Percentiles rank a stretch among this genome's conserved stretches.
Evolutionary conservation across 2,797 vertebrate species (phyloP).

Genomic region (Astyanax mexicanus): DNA sequence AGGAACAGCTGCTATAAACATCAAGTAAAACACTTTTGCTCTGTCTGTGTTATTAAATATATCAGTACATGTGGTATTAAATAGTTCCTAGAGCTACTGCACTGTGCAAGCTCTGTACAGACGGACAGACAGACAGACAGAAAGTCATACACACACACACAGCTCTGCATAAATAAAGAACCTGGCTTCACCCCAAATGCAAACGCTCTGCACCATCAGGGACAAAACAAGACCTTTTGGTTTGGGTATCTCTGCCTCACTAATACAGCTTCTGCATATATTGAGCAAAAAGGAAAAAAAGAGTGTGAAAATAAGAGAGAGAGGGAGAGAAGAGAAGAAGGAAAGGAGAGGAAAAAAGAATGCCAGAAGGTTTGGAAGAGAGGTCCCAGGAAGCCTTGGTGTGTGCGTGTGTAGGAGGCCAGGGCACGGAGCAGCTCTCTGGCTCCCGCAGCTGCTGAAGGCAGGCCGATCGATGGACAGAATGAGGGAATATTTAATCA

Average conservation of each 20-base stretch:
- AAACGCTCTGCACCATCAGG: not conserved
- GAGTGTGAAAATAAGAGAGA: constrained; percentile 13
- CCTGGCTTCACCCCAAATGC: not conserved
- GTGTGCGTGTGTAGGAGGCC: not conserved
- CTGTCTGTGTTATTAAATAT: no score
- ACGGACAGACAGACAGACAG: not conserved
- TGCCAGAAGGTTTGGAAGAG: constrained; percentile 52
- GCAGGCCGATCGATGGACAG: constrained; percentile 86
- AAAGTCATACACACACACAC: not conserved
- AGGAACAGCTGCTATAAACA: not conserved
- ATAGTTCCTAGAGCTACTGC: not conserved
- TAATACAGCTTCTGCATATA: constrained; percentile 38
- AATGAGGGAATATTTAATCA: constrained; percentile 90
- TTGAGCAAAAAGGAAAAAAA: constrained; percentile 1
- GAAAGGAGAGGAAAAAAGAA: constrained; percentile 16
- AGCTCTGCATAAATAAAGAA: not conserved
- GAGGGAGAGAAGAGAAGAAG: constrained; percentile 4
- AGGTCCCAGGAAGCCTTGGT: constrained; percentile 59
- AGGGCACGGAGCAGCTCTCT: constrained; percentile 14
- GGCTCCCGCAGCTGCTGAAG: constrained; percentile 72
- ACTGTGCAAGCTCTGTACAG: not conserved
- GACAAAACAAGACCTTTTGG: constrained; percentile 22
- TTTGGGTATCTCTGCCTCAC: constrained; percentile 39
- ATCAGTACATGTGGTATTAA: no score
- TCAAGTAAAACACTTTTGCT: not conserved